phyloP scores from a whole-genome alignment of 2,888 invertebrate species.

The Luperina nickerlii region DNA sequence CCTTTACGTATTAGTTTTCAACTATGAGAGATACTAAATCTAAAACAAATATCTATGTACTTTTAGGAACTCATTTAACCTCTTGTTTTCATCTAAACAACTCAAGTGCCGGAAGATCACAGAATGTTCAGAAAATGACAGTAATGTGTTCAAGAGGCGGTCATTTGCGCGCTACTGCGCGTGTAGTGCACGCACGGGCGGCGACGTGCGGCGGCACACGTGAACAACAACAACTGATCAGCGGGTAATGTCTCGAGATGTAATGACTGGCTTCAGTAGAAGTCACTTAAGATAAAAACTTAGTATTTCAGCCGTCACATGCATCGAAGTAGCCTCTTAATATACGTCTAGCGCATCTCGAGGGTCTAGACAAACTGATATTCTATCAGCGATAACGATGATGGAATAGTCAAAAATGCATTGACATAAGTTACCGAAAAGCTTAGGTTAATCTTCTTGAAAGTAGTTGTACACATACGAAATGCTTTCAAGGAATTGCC shows the following conservation, averaged over 20 bases:
- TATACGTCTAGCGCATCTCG: too few relatives aligned
- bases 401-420: not conserved
- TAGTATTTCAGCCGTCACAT: constrained; percentile 10
- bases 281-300: constrained; percentile 18
- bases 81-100: constrained; percentile 4
- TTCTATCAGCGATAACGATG: not conserved
- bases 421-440: not conserved
- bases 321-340: not conserved
- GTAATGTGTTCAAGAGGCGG: constrained; percentile 37
- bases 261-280: constrained; percentile 30
- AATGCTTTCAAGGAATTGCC: not conserved
- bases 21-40: not conserved
- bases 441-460: not conserved
- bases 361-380: not conserved
- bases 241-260: not conserved
- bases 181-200: constrained; percentile 12
- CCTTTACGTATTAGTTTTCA: not conserved
- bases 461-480: not conserved
- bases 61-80: not conserved
- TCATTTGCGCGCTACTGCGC: constrained; percentile 30
- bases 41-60: not conserved
- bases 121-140: constrained; percentile 31
- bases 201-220: constrained; percentile 43
- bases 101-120: constrained; percentile 20
- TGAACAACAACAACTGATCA: constrained; percentile 21